Evolutionary conservation across 1,140 invertebrate species (phyloP), one percentile per base, ranked within the genome.

Genomic region (Apocrypta bakeri): DNA sequence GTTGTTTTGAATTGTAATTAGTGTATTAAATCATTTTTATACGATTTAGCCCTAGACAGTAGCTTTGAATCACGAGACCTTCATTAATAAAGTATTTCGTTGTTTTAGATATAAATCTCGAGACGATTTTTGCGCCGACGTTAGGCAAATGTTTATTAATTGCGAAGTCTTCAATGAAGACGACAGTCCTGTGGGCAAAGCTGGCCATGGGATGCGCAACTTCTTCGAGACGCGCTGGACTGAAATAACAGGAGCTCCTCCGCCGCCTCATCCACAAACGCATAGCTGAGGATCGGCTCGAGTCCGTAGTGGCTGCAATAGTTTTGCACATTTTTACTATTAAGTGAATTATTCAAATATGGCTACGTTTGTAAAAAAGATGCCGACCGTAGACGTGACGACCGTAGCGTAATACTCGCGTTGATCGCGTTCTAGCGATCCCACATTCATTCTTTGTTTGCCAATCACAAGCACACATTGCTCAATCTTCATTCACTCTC

Each of bases 151-250:
- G 86, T 99, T 99, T 93, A 96, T 97, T 91, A 99, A 99, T 92
- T 99, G 98, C 92, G 97, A 98, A 91, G 97, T 97, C 73, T 99
- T 99, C 93, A 99, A 99, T 91, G 98, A 99, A 92, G 98, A 99
- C 90, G 97, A 99, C 91, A 98, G 97, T 85, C 97, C 98, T 0
- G 98, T 99, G 37, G 98, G 98, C 2, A 97, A 98, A 88, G 97
- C 98, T 9, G 98, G 98, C 8, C 97, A 98, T 90, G 95, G 94
- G 85, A 96, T 99, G 95, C 92, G 97, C 75, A 95, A 96, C 89
- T 98, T 97, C 93, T 99, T 99, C 91, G 97, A 98, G 90, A 94
- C 94, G 48, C 94, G 96, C 48, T 98, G 97, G 97, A 94, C 94
- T 75, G 96, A 97, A 87, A 91, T 92, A 83, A 92, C 91, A 25